Evolutionary conservation across 2,113 vertebrate genomes (phyloP), one percentile per base, ranked within the genome.

Genomic region (Gallinago paraguaiae): DNA sequence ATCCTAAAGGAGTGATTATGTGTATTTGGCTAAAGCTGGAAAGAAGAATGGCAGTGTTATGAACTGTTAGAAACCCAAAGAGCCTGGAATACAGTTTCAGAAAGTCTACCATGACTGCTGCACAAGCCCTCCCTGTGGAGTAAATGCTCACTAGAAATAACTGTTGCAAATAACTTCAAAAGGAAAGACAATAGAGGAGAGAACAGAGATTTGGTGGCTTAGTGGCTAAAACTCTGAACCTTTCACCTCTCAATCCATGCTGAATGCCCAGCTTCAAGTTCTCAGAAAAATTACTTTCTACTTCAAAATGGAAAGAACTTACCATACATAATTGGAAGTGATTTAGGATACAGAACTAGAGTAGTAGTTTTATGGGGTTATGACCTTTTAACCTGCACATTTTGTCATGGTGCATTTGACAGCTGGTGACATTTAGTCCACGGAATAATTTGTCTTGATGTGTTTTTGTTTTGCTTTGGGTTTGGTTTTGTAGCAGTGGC

Each of bases 341-440:
- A 98, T 97, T 97, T 97, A 98, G 88, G 92, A 86, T 61, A 87
- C 95, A 56, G 76, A 97, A 79, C 63, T 78, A 84, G 90, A 97
- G 94, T 95, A 88, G 84, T 95, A 95, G 79, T 98, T 98, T 97
- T 96, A 97, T 97, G 93, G 90, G 94, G 95, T 94, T 72, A 10
- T 95, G 96, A 97, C 95, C 93, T 98, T 97, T 97, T 95, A 95
- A 94, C 97, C 88, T 91, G 48, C 70, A 95, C 91, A 93, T 98
- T 97, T 98, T 96, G 92, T 98, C 95, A 97, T 91, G 75, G 65
- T 96, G 71, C 71, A 93, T 97, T 97, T 97, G 97, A 95, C 88
- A 94, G 87, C 96, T 96, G 86, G 96, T 97, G 95, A 97, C 95
- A 91, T 96, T 97, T 97, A 96, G 92, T 96, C 91, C 82, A 92